phyloP scores from a whole-genome alignment of 2,888 invertebrate species.

The Apoderus coryli region DNA sequence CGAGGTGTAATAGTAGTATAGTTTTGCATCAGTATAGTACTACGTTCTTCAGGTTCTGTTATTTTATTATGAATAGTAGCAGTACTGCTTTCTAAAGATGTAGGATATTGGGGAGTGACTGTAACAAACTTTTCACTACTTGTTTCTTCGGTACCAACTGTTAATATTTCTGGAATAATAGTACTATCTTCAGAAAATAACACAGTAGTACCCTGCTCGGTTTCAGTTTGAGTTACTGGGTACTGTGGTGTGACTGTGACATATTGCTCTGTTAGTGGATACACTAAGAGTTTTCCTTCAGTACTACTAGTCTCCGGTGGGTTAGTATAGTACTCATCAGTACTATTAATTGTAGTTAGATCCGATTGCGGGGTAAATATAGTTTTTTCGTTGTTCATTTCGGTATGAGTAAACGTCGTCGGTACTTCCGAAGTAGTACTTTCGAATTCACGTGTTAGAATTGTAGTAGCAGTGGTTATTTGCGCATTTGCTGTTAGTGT shows the following conservation, averaged over 20 bases:
- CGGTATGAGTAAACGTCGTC: too few species aligned
- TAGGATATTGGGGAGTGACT: slow-evolving; percentile 19
- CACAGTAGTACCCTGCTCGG: too few species aligned
- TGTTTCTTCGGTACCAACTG: too few species aligned
- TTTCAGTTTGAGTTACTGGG: too few species aligned
- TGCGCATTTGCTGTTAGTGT: slow-evolving; percentile 31
- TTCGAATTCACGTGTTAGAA: slow-evolving; percentile 22
- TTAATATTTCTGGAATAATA: too few species aligned
- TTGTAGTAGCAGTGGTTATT: slow-evolving; percentile 26
- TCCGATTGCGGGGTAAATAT: slow-evolving; percentile 9
- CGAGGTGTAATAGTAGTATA: too few species aligned
- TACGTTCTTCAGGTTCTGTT: too few species aligned
- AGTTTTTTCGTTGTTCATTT: slow-evolving; percentile 8
- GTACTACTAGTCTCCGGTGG: slow-evolving; percentile 11
- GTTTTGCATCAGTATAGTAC: too few species aligned
- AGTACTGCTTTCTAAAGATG: too few species aligned
- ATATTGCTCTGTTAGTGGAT: slow-evolving; percentile 19
- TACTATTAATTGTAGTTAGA: slow-evolving; percentile 8
- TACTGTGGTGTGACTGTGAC: too few species aligned
- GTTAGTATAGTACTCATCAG: slow-evolving; percentile 5
- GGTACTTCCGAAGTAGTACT: slow-evolving; percentile 18
- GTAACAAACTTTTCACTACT: slow-evolving; percentile 19
- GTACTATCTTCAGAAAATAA: too few species aligned
- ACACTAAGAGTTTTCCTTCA: slow-evolving; percentile 18
- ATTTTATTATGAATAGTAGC: too few species aligned